phyloP scores from a whole-genome alignment of 2,888 invertebrate genomes.

The Gibbula magus region DNA sequence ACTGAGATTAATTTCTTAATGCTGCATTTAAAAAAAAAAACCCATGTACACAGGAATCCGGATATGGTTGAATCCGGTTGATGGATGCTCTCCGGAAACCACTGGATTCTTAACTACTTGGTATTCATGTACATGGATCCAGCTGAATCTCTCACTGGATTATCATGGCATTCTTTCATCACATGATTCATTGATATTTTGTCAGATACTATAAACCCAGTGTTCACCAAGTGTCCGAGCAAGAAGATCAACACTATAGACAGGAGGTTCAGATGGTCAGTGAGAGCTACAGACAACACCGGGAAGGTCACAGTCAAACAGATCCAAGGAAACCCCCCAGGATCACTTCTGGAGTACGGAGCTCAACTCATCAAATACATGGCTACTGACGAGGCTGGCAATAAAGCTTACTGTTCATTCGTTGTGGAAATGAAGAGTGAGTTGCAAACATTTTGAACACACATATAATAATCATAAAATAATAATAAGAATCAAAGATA shows the following conservation, averaged over 20 bases:
- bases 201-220: background rate
- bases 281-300: background rate
- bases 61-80: too few relatives aligned
- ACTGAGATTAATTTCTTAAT: too few relatives aligned
- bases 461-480: too few relatives aligned
- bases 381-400: background rate
- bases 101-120: too few relatives aligned
- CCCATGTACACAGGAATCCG: too few relatives aligned
- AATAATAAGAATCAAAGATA: too few relatives aligned
- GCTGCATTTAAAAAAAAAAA: too few relatives aligned
- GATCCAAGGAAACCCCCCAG: background rate
- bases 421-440: background rate
- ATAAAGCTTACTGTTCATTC: background rate
- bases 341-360: background rate
- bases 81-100: too few relatives aligned
- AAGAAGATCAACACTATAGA: background rate
- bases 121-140: too few relatives aligned
- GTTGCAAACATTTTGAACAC: too few relatives aligned
- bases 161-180: too few relatives aligned
- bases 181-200: background rate
- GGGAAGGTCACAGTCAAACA: slow-evolving; percentile 6
- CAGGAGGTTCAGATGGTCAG: background rate
- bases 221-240: slow-evolving; percentile 9
- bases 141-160: too few relatives aligned
- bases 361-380: background rate